Evolutionary conservation across 2,113 vertebrate species (phyloP).

Genomic region (Craseonycteris thonglongyai): DNA sequence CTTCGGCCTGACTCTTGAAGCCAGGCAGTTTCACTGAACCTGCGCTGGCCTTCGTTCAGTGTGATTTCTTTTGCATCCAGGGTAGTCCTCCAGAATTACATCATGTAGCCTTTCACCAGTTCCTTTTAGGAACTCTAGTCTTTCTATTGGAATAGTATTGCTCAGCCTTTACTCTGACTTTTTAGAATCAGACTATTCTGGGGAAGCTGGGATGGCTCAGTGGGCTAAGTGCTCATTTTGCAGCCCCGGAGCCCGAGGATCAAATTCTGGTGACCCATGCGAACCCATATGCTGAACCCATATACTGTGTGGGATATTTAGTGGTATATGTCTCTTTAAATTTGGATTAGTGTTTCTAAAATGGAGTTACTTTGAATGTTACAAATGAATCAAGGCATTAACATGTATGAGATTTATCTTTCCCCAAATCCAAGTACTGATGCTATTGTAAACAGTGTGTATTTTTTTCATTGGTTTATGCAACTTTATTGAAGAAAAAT

Average conservation of each 20-base stretch:
- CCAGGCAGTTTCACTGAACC: not conserved
- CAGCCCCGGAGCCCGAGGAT: no score
- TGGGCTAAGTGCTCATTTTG: no score
- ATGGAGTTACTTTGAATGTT: conserved; percentile 66
- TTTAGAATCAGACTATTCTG: no score
- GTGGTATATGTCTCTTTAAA: conserved; percentile 65
- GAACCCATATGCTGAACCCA: no score
- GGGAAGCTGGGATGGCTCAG: no score
- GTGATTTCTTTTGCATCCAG: not conserved
- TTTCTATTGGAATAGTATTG: no score
- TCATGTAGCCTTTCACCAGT: not conserved
- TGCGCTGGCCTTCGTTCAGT: not conserved
- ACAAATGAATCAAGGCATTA: conserved; percentile 72
- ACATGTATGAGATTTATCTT: conserved; percentile 72
- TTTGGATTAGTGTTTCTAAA: conserved; percentile 75
- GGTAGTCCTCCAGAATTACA: not conserved
- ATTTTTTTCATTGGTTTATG: no score
- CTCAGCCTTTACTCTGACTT: not conserved
- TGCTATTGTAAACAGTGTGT: conserved; percentile 75
- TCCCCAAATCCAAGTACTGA: conserved; percentile 66
- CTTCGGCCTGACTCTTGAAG: not conserved
- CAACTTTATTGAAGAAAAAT: no score
- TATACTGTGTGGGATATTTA: conserved; percentile 72
- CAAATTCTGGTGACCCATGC: no score
- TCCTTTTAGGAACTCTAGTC: not conserved